phyloP scores from a whole-genome alignment of 1,140 invertebrate genomes.

The Philopotamus ludificatus region DNA sequence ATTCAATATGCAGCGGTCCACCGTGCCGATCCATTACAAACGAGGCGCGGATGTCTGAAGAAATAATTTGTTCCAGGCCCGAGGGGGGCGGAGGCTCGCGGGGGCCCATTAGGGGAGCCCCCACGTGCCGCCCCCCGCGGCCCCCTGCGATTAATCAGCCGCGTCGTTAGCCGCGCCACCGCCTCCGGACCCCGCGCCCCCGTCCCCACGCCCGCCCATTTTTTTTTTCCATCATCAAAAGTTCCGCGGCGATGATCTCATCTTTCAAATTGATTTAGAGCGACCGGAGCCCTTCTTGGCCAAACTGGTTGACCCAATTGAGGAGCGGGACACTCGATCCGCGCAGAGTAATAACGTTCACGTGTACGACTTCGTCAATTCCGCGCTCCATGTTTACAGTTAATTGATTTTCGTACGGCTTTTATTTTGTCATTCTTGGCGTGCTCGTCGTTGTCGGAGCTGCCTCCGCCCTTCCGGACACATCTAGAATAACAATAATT shows the following conservation, averaged over 20 bases:
- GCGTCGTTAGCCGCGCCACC: slow-evolving; percentile 43
- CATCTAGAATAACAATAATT: too few relatives aligned
- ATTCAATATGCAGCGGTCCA: slow-evolving; percentile 22
- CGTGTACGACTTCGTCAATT: too few relatives aligned
- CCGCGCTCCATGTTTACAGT: too few relatives aligned
- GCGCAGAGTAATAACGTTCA: too few relatives aligned
- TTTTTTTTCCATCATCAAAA: neutral
- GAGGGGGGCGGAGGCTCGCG: slow-evolving; percentile 49
- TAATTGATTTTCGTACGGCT: too few relatives aligned
- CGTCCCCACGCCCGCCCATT: neutral
- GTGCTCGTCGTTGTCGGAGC: too few relatives aligned
- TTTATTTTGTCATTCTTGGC: too few relatives aligned
- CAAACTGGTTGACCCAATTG: too few relatives aligned
- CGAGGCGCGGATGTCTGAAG: slow-evolving; percentile 24
- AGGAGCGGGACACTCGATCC: too few relatives aligned
- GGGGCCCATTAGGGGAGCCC: slow-evolving; percentile 44
- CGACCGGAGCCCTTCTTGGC: too few relatives aligned
- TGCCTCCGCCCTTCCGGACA: too few relatives aligned
- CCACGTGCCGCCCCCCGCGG: slow-evolving; percentile 40
- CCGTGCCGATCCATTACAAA: slow-evolving; percentile 21
- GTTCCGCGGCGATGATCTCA: neutral
- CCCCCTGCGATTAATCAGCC: slow-evolving; percentile 50
- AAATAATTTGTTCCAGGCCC: slow-evolving; percentile 34
- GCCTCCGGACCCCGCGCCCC: slow-evolving; percentile 34
- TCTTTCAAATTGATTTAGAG: neutral